Conservation (phyloP, 2,888 invertebrate genomes). For the Carabus problematicus region DNA sequence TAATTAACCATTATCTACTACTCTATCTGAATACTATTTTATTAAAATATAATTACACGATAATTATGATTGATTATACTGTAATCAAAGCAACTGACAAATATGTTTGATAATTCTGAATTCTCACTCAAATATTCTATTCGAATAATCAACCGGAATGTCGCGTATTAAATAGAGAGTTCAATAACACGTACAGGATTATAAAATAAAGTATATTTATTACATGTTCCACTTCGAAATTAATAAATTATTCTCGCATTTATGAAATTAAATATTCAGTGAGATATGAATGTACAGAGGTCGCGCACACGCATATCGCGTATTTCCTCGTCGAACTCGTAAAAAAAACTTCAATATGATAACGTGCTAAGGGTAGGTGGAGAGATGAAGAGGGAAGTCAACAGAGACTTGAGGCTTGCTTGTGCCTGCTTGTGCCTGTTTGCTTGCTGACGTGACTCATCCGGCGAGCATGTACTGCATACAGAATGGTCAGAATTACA, state of each 20-base stretch:
- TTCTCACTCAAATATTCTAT: too few relatives aligned
- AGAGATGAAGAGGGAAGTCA: neutral
- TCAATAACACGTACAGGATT: too few relatives aligned
- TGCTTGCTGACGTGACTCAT: slow-evolving; percentile 14
- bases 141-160: too few relatives aligned
- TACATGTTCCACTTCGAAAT: slow-evolving; percentile 25
- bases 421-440: neutral
- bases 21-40: too few relatives aligned
- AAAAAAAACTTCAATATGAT: neutral
- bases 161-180: too few relatives aligned
- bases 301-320: slow-evolving; percentile 21
- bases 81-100: too few relatives aligned
- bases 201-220: neutral
- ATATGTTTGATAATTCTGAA: too few relatives aligned
- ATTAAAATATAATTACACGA: too few relatives aligned
- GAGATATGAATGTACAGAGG: slow-evolving; percentile 12
- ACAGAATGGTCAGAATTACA: slow-evolving; percentile 8
- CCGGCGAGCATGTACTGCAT: slow-evolving; percentile 1
- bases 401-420: neutral
- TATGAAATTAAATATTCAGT: slow-evolving; percentile 32
- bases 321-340: slow-evolving; percentile 19
- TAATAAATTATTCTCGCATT: slow-evolving; percentile 30
- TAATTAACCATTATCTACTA: too few relatives aligned
- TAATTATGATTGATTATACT: too few relatives aligned
- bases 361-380: too few relatives aligned